Percentiles rank a stretch among this genome's conserved stretches.
Conservation (phyloP, 2,797 vertebrate genomes). For the Zenarchopterus dispar region DNA sequence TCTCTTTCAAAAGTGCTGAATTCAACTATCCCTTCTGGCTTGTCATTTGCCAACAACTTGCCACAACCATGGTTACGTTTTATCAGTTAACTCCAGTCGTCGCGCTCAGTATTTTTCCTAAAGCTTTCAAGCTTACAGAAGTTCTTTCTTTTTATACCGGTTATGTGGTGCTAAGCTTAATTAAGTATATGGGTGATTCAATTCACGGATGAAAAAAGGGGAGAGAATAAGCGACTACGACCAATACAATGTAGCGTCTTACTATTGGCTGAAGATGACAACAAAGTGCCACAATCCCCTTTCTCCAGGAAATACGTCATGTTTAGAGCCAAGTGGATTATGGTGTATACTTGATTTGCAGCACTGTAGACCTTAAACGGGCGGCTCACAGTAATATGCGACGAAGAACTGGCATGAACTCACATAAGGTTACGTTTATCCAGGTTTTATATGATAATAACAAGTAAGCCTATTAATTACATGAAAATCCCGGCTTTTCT, state of each 20-base stretch:
- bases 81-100: conserved; percentile 51
- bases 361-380: neutral
- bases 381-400: conserved; percentile 13
- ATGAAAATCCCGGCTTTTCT: too few species aligned
- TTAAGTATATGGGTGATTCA: conserved; percentile 2
- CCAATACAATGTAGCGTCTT: conserved; percentile 16
- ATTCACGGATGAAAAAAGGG: neutral
- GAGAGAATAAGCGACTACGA: conserved; percentile 2
- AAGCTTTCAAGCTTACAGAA: conserved; percentile 3
- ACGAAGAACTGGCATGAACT: neutral
- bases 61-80: conserved; percentile 29
- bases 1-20: conserved; percentile 26
- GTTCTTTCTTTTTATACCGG: neutral
- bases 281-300: conserved; percentile 68
- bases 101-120: conserved; percentile 10
- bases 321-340: conserved; percentile 25
- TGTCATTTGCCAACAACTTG: conserved; percentile 51
- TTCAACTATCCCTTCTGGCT: conserved; percentile 37
- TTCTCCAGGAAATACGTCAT: conserved; percentile 81
- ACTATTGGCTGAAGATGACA: conserved; percentile 64
- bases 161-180: neutral
- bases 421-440: neutral
- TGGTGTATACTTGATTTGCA: conserved; percentile 41
- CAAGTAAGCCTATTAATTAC: too few species aligned
- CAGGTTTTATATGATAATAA: too few species aligned